Evolutionary conservation across 2,888 invertebrate genomes (phyloP).

Genomic region (Priocnemis perturbator): DNA sequence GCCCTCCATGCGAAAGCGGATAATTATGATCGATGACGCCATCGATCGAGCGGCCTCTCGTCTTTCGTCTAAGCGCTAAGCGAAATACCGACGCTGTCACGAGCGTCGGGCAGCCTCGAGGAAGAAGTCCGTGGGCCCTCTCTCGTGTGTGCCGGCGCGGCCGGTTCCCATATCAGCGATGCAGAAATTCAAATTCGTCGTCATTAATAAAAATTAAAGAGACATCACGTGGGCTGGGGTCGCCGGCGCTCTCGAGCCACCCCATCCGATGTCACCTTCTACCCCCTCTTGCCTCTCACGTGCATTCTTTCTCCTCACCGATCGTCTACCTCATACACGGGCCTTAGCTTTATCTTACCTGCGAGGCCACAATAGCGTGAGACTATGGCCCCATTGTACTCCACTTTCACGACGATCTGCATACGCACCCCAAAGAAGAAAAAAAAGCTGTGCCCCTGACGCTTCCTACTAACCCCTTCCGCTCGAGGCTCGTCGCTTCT

Average conservation of each 20-base stretch:
- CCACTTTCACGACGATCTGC: conserved; percentile 71
- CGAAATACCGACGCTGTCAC: conserved; percentile 57
- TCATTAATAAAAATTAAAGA: conserved; percentile 76
- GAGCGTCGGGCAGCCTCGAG: conserved; percentile 49
- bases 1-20: conserved; percentile 42
- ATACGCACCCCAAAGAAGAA: conserved; percentile 67
- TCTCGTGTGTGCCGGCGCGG: too few relatives aligned
- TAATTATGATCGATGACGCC: conserved; percentile 71
- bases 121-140: background rate
- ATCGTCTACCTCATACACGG: conserved; percentile 18
- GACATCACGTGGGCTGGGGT: conserved; percentile 67
- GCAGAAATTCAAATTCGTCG: conserved; percentile 74
- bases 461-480: conserved; percentile 1
- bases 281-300: conserved; percentile 20
- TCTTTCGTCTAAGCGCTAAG: conserved; percentile 54
- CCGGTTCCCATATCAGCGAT: conserved; percentile 74
- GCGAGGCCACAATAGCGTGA: conserved; percentile 72
- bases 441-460: background rate
- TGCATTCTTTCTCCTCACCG: background rate
- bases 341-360: conserved; percentile 73
- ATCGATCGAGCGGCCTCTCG: conserved; percentile 22
- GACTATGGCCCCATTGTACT: conserved; percentile 74
- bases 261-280: conserved; percentile 36
- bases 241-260: conserved; percentile 40
- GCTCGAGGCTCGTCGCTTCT: background rate